A percentile compares a stretch with the other conserved stretches of the same genome.
phyloP scores from a whole-genome alignment of 1,140 invertebrate genomes.

The Rhyacophila brunnea region DNA sequence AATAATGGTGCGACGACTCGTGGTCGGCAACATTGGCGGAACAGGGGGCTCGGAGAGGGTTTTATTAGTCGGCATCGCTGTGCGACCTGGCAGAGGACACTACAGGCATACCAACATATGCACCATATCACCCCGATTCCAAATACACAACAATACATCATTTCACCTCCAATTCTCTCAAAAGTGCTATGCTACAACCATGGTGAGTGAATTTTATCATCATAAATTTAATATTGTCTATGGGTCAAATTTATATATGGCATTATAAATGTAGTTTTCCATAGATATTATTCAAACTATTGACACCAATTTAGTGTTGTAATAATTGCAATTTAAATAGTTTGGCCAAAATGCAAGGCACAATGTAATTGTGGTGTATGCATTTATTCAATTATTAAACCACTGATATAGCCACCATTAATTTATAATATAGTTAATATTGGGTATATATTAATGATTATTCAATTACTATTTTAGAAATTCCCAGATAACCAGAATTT shows the following conservation, averaged over 20 bases:
- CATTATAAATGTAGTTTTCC: too few relatives aligned
- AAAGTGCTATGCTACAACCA: constrained; percentile 67
- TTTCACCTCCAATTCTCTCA: constrained; percentile 85
- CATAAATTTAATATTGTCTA: too few relatives aligned
- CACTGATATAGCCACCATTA: too few relatives aligned
- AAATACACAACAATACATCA: constrained; percentile 88
- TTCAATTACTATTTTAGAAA: too few relatives aligned
- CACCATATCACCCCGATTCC: constrained; percentile 88
- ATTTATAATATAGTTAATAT: too few relatives aligned
- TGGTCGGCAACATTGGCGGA: constrained; percentile 45
- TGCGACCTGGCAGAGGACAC: constrained; percentile 81
- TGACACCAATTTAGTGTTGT: background rate
- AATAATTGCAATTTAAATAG: background rate
- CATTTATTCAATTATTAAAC: too few relatives aligned
- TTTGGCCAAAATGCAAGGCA: background rate
- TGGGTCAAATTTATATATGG: too few relatives aligned
- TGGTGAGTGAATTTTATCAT: too few relatives aligned
- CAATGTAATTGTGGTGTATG: too few relatives aligned
- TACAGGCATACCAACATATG: constrained; percentile 90
- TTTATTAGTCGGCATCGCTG: constrained; percentile 82
- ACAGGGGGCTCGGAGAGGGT: constrained; percentile 65
- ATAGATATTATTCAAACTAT: background rate
- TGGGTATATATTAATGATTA: too few relatives aligned
- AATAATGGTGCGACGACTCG: constrained; percentile 59
- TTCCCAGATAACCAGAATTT: too few relatives aligned